Evolutionary conservation across 2,113 vertebrate genomes (phyloP).

Genomic region (Helogale parvula): DNA sequence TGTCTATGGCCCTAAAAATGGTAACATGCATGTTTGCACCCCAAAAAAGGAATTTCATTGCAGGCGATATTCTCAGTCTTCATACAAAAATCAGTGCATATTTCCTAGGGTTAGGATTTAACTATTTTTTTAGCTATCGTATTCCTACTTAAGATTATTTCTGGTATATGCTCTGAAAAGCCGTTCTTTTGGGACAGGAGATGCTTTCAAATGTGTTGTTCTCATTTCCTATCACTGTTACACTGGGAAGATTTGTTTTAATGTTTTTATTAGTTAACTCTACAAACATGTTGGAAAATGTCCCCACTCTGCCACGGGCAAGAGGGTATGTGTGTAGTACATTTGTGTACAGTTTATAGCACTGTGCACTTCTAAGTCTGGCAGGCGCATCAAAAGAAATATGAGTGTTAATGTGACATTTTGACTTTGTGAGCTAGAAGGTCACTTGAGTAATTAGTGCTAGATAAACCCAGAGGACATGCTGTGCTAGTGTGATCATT

Average conservation of each 20-base stretch:
- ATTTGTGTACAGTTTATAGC: not conserved
- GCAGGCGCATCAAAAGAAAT: constrained; percentile 41
- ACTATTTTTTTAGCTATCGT: not conserved
- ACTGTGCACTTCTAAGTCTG: not conserved
- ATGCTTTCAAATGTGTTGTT: not conserved
- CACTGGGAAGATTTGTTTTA: not conserved
- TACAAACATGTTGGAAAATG: not conserved
- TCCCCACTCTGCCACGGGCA: not conserved
- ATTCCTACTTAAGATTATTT: not conserved
- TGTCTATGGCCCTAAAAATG: constrained; percentile 40
- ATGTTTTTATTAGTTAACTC: not conserved
- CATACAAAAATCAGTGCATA: not conserved
- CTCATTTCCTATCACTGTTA: not conserved
- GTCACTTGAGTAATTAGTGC: constrained; percentile 67
- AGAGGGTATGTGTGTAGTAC: not conserved
- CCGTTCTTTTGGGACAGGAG: not conserved
- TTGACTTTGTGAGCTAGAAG: constrained; percentile 57
- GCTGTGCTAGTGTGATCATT: constrained; percentile 42
- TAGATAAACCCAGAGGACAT: constrained; percentile 47
- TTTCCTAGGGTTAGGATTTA: not conserved
- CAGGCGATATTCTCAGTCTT: not conserved
- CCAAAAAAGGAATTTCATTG: not conserved
- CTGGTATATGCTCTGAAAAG: not conserved
- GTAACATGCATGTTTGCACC: not conserved
- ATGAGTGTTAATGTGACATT: constrained; percentile 58